Conservation (phyloP, 2,113 vertebrate species). For the Seriola aureovittata region DNA sequence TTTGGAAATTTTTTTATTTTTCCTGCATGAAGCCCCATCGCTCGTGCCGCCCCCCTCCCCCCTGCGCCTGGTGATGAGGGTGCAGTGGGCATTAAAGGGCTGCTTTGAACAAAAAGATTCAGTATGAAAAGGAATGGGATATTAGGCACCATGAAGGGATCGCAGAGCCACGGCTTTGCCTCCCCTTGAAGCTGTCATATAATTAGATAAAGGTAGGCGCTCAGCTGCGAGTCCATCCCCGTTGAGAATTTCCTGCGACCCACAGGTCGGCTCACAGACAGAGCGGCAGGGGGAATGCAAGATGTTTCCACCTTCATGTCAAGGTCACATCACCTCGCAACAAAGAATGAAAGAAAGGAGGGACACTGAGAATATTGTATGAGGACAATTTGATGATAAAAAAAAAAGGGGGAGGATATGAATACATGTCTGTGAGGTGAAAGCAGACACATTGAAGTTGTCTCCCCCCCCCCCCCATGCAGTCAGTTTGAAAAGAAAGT, state of each 20-base stretch:
- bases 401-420: neutral
- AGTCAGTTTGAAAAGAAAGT: conserved; percentile 18
- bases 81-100: conserved; percentile 71
- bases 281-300: conserved; percentile 35
- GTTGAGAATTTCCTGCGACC: conserved; percentile 62
- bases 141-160: conserved; percentile 74
- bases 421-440: conserved; percentile 39
- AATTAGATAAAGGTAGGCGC: conserved; percentile 80
- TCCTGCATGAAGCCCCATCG: conserved; percentile 42
- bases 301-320: conserved; percentile 63
- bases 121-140: conserved; percentile 82
- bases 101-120: conserved; percentile 81
- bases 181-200: conserved; percentile 77
- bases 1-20: neutral
- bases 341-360: conserved; percentile 35
- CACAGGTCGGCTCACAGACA: conserved; percentile 58
- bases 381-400: conserved; percentile 51
- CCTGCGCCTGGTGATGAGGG: conserved; percentile 59
- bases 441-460: conserved; percentile 17
- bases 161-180: conserved; percentile 44
- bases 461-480: neutral
- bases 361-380: conserved; percentile 33
- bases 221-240: conserved; percentile 54
- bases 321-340: conserved; percentile 75
- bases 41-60: conserved; percentile 28